Conservation (phyloP, 1,140 invertebrate species). For the Drosophila pandora region DNA sequence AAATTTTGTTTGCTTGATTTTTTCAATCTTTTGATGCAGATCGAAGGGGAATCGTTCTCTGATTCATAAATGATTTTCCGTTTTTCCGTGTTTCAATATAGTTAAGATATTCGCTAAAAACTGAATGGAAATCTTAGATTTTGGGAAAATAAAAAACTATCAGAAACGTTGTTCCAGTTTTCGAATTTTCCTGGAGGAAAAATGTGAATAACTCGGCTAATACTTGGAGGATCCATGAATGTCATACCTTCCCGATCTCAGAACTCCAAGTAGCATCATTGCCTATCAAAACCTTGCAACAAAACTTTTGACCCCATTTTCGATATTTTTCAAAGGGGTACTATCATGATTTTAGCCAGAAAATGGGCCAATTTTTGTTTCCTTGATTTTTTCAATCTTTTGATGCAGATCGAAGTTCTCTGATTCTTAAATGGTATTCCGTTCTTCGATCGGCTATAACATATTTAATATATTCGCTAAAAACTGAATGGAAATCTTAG, state of each 20-base stretch:
- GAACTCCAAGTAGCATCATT: neutral
- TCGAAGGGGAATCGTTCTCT: neutral
- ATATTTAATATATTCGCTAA: too few species aligned
- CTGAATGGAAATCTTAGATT: neutral
- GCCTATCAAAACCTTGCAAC: neutral
- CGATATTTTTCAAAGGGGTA: neutral
- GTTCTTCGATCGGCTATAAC: too few species aligned
- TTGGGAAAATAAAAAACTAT: too few species aligned
- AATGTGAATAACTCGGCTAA: neutral
- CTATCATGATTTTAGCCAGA: neutral
- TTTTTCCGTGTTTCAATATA: neutral
- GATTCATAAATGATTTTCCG: neutral
- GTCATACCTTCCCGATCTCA: neutral
- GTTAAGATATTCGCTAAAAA: neutral
- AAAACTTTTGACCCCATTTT: neutral
- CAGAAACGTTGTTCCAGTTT: too few species aligned
- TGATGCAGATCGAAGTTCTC: neutral
- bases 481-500: too few species aligned
- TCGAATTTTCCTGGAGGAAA: neutral
- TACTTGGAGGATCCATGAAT: neutral
- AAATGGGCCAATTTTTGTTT: too few species aligned
- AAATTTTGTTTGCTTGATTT: neutral
- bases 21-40: neutral
- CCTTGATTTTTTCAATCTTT: neutral
- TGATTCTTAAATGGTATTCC: too few species aligned